Evolutionary conservation across 1,140 invertebrate species (phyloP).

Genomic region (Pygmarrhopalites habei): DNA sequence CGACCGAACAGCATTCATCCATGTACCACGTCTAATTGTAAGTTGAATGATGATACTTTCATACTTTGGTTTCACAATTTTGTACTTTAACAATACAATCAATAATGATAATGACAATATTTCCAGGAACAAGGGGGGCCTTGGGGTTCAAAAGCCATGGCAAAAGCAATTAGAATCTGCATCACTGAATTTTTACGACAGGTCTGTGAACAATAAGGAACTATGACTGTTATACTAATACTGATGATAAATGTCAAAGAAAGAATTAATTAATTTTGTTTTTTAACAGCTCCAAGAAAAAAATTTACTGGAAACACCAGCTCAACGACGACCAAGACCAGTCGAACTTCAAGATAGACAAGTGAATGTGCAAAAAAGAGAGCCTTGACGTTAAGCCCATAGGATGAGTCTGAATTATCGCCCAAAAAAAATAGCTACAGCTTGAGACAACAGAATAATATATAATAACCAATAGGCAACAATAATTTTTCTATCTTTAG

Average conservation of each 20-base stretch:
- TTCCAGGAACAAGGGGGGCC: slow-evolving; percentile 40
- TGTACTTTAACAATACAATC: no score
- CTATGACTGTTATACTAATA: no score
- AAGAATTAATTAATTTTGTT: no score
- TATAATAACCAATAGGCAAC: no score
- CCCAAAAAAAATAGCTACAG: no score
- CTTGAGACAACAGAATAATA: no score
- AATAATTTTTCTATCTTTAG: no score
- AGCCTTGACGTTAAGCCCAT: not conserved
- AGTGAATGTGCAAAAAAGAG: not conserved
- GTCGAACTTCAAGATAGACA: slow-evolving; percentile 4
- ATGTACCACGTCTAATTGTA: slow-evolving; percentile 44
- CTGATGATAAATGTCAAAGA: no score
- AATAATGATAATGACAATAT: no score
- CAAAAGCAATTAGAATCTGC: slow-evolving; percentile 33
- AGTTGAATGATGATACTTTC: no score
- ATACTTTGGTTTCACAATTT: no score
- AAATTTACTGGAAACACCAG: not conserved
- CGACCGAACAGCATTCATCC: slow-evolving; percentile 48
- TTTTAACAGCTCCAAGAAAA: slow-evolving; percentile 13
- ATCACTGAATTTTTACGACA: slow-evolving; percentile 37
- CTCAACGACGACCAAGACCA: not conserved
- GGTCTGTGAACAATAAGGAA: no score
- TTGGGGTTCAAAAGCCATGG: slow-evolving; percentile 32
- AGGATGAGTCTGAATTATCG: not conserved